These are phyloP conservation scores for Carassius carassius DNA, from an alignment of 2,113 vertebrate genomes.

Conservation along the genomic window DNA sequence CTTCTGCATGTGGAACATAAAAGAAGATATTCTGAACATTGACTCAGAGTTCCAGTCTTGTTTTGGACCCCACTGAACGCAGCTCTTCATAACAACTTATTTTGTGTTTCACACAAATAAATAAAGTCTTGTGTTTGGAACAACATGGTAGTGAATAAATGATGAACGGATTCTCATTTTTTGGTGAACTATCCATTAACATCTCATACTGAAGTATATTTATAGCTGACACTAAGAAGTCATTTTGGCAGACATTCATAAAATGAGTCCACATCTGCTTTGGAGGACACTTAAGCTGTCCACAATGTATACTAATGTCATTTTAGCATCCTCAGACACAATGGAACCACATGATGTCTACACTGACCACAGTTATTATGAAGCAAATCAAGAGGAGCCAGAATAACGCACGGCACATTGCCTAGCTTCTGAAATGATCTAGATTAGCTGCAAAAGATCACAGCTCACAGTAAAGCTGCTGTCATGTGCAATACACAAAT, in stretches of 20 bases:
- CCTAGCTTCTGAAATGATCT: neutral
- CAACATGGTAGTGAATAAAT: neutral
- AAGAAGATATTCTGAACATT: neutral
- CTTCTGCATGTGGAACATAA: neutral
- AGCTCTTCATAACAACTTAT: too few relatives aligned
- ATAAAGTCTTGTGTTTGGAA: neutral
- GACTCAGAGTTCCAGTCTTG: too few relatives aligned
- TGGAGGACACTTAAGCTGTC: neutral
- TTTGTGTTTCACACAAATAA: neutral
- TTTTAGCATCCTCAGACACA: neutral
- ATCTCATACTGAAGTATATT: too few relatives aligned
- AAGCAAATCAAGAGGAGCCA: constrained; percentile 10
- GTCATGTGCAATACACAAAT: neutral
- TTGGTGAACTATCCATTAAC: neutral
- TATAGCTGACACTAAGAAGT: too few relatives aligned
- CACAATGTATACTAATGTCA: neutral
- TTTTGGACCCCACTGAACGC: too few relatives aligned
- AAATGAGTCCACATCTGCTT: neutral
- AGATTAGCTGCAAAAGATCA: neutral
- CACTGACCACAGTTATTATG: neutral
- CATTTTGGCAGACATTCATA: neutral
- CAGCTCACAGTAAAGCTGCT: neutral
- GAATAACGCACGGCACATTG: neutral
- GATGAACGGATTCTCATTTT: neutral
- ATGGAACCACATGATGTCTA: neutral